phyloP scores from a whole-genome alignment of 2,888 invertebrate genomes.

The Hartigia nigra region DNA sequence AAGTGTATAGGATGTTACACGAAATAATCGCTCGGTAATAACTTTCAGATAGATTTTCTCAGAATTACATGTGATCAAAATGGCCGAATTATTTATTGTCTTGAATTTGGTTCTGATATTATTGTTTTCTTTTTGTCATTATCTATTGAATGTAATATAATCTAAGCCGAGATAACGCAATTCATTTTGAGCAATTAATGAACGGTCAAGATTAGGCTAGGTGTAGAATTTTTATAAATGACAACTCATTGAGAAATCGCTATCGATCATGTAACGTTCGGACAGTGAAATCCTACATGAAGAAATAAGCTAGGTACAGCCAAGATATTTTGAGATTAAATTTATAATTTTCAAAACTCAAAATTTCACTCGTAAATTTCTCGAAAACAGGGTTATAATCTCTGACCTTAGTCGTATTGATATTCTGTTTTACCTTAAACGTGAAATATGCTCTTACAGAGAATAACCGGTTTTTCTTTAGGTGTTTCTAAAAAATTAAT shows the following conservation, averaged over 20 bases:
- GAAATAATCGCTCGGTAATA: background rate
- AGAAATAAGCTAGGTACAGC: background rate
- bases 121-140: background rate
- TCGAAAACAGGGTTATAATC: too few relatives aligned
- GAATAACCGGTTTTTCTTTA: background rate
- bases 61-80: background rate
- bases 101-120: background rate
- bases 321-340: background rate
- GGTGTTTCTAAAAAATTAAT: background rate
- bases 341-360: too few relatives aligned
- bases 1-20: background rate
- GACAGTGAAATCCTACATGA: background rate
- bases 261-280: background rate
- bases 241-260: background rate
- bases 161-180: background rate
- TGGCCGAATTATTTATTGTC: background rate
- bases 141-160: background rate
- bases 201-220: too few relatives aligned
- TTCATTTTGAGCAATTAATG: background rate
- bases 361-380: too few relatives aligned
- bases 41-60: background rate
- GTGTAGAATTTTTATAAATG: too few relatives aligned
- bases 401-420: background rate
- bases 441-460: background rate
- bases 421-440: background rate